A percentile compares a stretch with the other conserved stretches of the same genome.
phyloP scores from a whole-genome alignment of 2,113 vertebrate genomes.

The Paraplagusia blochii region DNA sequence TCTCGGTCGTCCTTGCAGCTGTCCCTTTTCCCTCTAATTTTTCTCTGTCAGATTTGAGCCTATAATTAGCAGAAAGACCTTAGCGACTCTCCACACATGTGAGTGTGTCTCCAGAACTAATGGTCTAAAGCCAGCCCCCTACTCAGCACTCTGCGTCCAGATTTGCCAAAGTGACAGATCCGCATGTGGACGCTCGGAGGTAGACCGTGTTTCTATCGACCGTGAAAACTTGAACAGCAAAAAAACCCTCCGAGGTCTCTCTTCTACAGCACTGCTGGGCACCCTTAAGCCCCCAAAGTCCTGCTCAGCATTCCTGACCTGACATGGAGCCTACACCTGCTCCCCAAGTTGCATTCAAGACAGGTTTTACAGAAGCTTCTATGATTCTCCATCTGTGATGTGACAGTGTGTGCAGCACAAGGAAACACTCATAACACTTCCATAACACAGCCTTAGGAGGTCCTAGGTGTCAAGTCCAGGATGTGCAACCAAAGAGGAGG shows the following conservation, averaged over 20 bases:
- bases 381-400: slow-evolving; percentile 40
- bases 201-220: slow-evolving; percentile 55
- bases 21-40: slow-evolving; percentile 88
- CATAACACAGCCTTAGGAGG: slow-evolving; percentile 36
- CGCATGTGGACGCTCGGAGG: slow-evolving; percentile 73
- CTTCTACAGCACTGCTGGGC: slow-evolving; percentile 50
- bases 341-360: slow-evolving; percentile 47
- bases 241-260: slow-evolving; percentile 21
- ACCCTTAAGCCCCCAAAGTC: slow-evolving; percentile 44
- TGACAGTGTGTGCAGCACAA: slow-evolving; percentile 19
- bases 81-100: slow-evolving; percentile 73
- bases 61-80: slow-evolving; percentile 88
- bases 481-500: slow-evolving; percentile 46
- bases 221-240: slow-evolving; percentile 59
- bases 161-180: slow-evolving; percentile 75
- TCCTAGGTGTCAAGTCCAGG: background rate
- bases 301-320: slow-evolving; percentile 41
- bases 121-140: slow-evolving; percentile 71
- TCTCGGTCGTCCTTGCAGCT: slow-evolving; percentile 74
- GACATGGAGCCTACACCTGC: slow-evolving; percentile 60
- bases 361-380: slow-evolving; percentile 52
- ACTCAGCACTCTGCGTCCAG: slow-evolving; percentile 30
- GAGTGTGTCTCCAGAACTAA: slow-evolving; percentile 73
- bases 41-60: slow-evolving; percentile 89
- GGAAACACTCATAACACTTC: slow-evolving; percentile 47